Base-by-base conservation (phyloP, 2,113 vertebrate genomes). In the Nanger granti region DNA sequence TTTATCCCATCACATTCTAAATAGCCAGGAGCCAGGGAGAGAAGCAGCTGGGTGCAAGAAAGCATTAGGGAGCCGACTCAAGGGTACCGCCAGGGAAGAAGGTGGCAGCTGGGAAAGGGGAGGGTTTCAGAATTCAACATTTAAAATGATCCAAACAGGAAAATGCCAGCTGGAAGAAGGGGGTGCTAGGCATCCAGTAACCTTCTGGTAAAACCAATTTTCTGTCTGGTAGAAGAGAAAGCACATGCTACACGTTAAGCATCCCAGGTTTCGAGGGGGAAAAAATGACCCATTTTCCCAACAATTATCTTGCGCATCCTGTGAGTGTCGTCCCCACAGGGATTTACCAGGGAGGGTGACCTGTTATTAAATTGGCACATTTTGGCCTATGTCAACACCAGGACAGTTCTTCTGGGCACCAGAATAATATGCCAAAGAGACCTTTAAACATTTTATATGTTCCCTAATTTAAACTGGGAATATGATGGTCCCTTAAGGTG, bases 401-500 rank as follows among this genome's bases (percentile, higher is more conserved):
- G 89, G 97, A 96, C 69, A 90, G 97, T 98, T 98, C 98, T 98
- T 98, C 96, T 95, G 93, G 97, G 97, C 96, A 98, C 97, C 97
- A 97, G 97, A 98, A 57, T 92, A 98, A 98, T 98, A 98, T 93
- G 97, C 80, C 95, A 97, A 95, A 97, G 98, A 98, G 98, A 97
- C 96, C 98, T 98, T 98, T 97, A 98, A 98, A 98, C 5, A 52
- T 95, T 98, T 97, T 24, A 1, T 89, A 97, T 69, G 97, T 96
- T 98, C 95, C 98, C 87, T 98, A 97, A 98, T 89, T 97, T 80
- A 97, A 97, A 93, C 94, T 93, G 97, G 97, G 98, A 97, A 97
- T 98, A 97, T 97, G 97, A 97, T 55, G 91, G 98, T 98, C 98
- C 97, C 83, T 95, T 98, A 98, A 97, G 95, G 95, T 93, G 98